Evolutionary conservation across 2,113 vertebrate species (phyloP).

Genomic region (Agapornis roseicollis): DNA sequence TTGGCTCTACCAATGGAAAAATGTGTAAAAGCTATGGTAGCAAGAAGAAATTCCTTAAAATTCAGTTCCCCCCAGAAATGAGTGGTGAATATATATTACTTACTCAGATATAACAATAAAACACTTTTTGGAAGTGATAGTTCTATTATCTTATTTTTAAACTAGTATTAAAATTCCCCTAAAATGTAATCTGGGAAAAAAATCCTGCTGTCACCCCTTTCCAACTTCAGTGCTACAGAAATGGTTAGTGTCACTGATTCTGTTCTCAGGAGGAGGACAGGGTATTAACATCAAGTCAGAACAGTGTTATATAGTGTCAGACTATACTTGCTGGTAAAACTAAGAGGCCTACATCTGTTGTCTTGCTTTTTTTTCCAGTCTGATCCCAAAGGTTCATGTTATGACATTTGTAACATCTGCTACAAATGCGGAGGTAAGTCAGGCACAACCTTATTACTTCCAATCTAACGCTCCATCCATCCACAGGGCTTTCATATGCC

Average conservation of each 20-base stretch:
- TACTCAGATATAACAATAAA: neutral
- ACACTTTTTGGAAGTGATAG: neutral
- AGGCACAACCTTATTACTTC: slow-evolving; percentile 73
- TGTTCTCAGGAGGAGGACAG: slow-evolving; percentile 9
- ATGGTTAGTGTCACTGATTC: slow-evolving; percentile 3
- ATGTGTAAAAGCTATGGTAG: neutral
- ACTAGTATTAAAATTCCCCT: slow-evolving; percentile 29
- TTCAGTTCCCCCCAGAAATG: neutral
- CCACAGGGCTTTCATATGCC: slow-evolving; percentile 59
- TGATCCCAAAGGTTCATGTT: slow-evolving; percentile 73
- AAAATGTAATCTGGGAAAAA: neutral
- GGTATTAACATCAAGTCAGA: slow-evolving; percentile 50
- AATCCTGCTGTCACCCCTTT: neutral
- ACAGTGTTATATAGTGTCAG: slow-evolving; percentile 54
- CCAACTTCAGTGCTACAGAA: neutral
- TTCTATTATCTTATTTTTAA: slow-evolving; percentile 28
- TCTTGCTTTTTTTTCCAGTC: slow-evolving; percentile 37
- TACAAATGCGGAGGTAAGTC: slow-evolving; percentile 71
- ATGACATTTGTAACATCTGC: slow-evolving; percentile 75
- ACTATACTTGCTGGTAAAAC: slow-evolving; percentile 57
- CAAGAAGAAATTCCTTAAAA: neutral
- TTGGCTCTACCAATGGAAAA: neutral
- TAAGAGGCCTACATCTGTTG: slow-evolving; percentile 68
- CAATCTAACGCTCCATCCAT: slow-evolving; percentile 67
- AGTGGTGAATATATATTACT: neutral